Conservation (phyloP, 2,888 invertebrate genomes). For the Calliphora vomitoria region DNA sequence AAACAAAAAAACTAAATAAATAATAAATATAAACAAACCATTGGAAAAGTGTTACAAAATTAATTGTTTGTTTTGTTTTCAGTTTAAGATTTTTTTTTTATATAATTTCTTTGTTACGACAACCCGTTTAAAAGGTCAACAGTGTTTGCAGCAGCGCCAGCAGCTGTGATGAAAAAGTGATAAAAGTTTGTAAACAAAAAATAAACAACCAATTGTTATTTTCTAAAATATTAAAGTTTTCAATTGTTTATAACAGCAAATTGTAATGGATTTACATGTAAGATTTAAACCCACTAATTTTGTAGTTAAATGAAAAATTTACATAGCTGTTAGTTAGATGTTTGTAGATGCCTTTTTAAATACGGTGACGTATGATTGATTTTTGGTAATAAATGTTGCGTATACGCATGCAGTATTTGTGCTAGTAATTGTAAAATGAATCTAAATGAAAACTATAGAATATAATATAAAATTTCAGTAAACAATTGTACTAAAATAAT, state of each 20-base stretch:
- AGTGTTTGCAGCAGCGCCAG: slow-evolving; percentile 5
- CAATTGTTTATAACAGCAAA: background rate
- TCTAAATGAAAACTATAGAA: too few species aligned
- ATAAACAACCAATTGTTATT: background rate
- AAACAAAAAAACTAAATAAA: background rate
- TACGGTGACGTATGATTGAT: slow-evolving; percentile 44
- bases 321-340: too few species aligned
- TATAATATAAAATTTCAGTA: too few species aligned
- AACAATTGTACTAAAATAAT: too few species aligned
- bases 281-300: background rate
- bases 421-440: background rate
- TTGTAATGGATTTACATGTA: slow-evolving; percentile 59
- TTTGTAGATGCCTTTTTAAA: background rate
- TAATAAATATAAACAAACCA: too few species aligned
- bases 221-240: background rate
- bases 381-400: slow-evolving; percentile 17
- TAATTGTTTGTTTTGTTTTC: slow-evolving; percentile 11
- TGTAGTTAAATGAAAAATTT: too few species aligned
- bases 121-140: slow-evolving; percentile 28
- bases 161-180: slow-evolving; percentile 12
- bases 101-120: background rate
- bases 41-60: too few species aligned
- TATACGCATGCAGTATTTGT: slow-evolving; percentile 36
- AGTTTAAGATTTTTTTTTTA: slow-evolving; percentile 24
- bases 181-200: background rate